These are phyloP conservation scores for Drosophila kanapiae DNA, from an alignment of 1,140 invertebrate genomes.

Conservation along the genomic window DNA sequence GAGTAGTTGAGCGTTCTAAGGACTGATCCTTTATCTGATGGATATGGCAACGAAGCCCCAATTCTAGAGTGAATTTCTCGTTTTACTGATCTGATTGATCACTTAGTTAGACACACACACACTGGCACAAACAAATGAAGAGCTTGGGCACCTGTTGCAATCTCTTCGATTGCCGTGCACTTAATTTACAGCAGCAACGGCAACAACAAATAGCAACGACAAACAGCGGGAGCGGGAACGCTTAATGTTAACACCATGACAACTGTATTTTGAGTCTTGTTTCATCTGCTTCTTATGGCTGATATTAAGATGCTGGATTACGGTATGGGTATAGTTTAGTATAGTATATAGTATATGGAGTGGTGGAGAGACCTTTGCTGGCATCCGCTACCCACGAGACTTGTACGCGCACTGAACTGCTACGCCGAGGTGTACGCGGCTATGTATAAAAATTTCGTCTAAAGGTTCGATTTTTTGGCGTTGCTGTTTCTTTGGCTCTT, in stretches of 20 bases:
- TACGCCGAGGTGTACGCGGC: slow-evolving; percentile 65
- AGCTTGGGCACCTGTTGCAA: slow-evolving; percentile 70
- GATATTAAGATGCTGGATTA: slow-evolving; percentile 26
- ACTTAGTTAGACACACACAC: slow-evolving; percentile 27
- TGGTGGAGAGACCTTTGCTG: slow-evolving; percentile 69
- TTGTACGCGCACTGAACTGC: slow-evolving; percentile 84
- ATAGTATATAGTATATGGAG: slow-evolving; percentile 9
- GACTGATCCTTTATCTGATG: no score
- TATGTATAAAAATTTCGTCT: slow-evolving; percentile 84
- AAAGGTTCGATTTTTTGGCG: slow-evolving; percentile 57
- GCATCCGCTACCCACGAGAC: slow-evolving; percentile 85
- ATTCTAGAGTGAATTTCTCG: slow-evolving; percentile 1
- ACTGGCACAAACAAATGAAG: slow-evolving; percentile 30
- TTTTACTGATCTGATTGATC: slow-evolving; percentile 32
- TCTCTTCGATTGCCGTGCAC: slow-evolving; percentile 69
- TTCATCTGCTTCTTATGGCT: slow-evolving; percentile 33
- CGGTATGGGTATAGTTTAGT: slow-evolving; percentile 25
- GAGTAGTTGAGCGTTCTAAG: slow-evolving; percentile 13
- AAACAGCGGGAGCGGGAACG: slow-evolving; percentile 41
- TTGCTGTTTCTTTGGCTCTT: slow-evolving; percentile 44
- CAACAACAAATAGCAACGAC: slow-evolving; percentile 5
- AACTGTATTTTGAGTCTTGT: slow-evolving; percentile 59
- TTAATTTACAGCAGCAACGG: slow-evolving; percentile 65
- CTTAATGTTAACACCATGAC: slow-evolving; percentile 77
- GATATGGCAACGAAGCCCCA: not conserved